phyloP scores from a whole-genome alignment of 2,113 vertebrate species.

The Etia nguti region DNA sequence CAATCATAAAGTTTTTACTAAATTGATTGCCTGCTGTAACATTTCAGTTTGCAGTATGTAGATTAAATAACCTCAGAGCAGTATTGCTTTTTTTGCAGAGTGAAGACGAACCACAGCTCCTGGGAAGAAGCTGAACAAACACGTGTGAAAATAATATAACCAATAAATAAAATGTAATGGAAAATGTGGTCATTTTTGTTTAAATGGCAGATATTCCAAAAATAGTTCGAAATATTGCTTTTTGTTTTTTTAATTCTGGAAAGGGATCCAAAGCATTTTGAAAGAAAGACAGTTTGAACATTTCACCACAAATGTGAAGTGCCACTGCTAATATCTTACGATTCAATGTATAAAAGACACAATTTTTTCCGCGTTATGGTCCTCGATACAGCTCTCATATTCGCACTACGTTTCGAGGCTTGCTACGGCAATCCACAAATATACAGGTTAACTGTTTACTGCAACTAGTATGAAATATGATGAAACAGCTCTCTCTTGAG shows the following conservation, averaged over 20 bases:
- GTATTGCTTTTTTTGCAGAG: conserved; percentile 35
- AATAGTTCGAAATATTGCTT: neutral
- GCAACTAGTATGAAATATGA: neutral
- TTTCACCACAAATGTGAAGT: neutral
- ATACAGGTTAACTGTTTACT: neutral
- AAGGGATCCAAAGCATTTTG: neutral
- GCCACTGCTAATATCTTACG: neutral
- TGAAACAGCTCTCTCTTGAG: neutral
- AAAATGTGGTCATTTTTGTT: neutral
- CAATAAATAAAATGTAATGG: neutral
- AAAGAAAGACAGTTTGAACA: neutral
- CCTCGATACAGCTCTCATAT: too few species aligned
- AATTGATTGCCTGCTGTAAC: neutral
- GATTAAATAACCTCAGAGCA: neutral
- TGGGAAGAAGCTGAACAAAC: neutral
- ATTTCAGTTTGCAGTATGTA: neutral
- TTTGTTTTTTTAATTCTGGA: neutral
- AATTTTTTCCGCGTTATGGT: rapidly evolving
- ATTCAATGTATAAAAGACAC: neutral
- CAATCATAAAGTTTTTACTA: neutral
- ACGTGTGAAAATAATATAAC: neutral
- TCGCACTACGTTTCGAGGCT: too few species aligned
- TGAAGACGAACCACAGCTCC: conserved; percentile 19
- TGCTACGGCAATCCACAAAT: neutral
- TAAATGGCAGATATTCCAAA: neutral